phyloP scores from a whole-genome alignment of 2,888 invertebrate genomes.

The Trachelus tabidus region DNA sequence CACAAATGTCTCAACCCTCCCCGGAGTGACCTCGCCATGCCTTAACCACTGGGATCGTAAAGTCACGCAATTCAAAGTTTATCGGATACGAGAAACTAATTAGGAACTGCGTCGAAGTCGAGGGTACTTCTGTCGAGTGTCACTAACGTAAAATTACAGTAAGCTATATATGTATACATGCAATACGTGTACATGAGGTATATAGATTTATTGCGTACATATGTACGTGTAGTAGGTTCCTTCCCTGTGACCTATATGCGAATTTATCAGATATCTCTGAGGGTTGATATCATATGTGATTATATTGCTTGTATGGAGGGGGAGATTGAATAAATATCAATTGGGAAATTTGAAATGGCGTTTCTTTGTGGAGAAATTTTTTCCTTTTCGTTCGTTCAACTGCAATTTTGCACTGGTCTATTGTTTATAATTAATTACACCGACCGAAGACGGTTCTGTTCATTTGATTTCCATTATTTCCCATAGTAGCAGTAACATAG shows the following conservation, averaged over 20 bases:
- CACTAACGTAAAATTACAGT: neutral
- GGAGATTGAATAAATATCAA: neutral
- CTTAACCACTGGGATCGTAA: neutral
- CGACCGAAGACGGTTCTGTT: no score
- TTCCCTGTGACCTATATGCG: neutral
- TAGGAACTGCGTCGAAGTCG: neutral
- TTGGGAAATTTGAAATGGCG: neutral
- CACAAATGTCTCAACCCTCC: neutral
- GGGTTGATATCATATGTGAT: neutral
- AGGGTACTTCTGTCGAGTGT: neutral
- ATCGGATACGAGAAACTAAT: conserved; percentile 1
- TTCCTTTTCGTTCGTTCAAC: no score
- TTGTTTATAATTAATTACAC: no score
- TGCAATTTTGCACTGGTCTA: no score
- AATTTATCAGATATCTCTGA: neutral
- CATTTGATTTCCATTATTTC: no score
- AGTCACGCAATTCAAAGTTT: conserved; percentile 1
- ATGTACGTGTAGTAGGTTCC: neutral
- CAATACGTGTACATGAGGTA: neutral
- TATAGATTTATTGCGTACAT: neutral
- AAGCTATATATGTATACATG: neutral
- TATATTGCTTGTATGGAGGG: neutral
- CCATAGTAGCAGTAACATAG: no score
- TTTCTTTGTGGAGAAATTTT: no score
- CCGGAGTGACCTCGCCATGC: neutral